phyloP scores from a whole-genome alignment of 1,140 invertebrate species.

The Andricus grossulariae region DNA sequence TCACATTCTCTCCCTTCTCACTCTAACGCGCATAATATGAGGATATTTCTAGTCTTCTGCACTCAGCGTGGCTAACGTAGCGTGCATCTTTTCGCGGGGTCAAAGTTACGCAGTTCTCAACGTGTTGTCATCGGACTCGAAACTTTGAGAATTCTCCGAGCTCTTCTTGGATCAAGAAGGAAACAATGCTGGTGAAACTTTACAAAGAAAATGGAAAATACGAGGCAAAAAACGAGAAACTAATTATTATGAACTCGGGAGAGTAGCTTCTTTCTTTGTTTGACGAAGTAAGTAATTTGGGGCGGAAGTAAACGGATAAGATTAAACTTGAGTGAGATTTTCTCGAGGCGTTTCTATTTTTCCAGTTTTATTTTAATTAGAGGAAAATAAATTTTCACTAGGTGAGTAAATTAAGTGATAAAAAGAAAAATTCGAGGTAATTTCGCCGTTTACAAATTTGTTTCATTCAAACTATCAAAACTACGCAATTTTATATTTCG shows the following conservation, averaged over 20 bases:
- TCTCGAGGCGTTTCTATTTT: slow-evolving; percentile 16
- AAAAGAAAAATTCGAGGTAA: too few species aligned
- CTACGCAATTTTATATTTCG: too few species aligned
- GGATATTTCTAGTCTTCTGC: slow-evolving; percentile 13
- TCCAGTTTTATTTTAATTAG: too few species aligned
- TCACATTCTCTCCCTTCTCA: background rate
- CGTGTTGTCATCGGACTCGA: background rate
- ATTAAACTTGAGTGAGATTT: slow-evolving; percentile 7
- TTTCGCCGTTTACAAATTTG: too few species aligned
- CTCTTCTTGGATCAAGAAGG: background rate
- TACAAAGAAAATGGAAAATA: background rate
- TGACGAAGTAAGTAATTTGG: background rate
- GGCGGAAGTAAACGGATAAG: background rate
- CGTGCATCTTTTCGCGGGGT: background rate
- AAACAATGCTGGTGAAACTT: slow-evolving; percentile 4
- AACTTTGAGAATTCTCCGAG: background rate
- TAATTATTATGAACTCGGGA: slow-evolving; percentile 14
- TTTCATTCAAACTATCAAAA: too few species aligned
- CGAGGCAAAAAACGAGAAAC: background rate
- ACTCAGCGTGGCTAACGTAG: background rate
- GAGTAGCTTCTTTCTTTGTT: background rate
- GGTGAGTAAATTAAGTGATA: too few species aligned
- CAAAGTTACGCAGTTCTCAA: slow-evolving; percentile 7
- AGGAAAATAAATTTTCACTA: too few species aligned
- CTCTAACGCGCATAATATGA: slow-evolving; percentile 1